Conservation (phyloP, 2,113 vertebrate genomes). For the Rhea pennata region DNA sequence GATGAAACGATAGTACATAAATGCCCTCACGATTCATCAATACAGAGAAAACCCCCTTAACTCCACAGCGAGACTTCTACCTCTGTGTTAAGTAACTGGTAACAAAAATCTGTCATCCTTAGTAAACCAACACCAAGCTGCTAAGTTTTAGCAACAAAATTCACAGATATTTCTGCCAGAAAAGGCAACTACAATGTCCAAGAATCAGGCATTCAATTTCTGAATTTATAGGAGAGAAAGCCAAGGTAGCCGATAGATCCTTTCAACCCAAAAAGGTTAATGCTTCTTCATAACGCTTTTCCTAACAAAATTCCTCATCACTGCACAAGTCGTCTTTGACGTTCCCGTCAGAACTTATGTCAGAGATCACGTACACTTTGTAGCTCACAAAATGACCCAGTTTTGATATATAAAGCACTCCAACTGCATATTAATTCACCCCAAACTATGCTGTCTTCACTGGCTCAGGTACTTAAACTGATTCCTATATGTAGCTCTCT, state of each 20-base stretch:
- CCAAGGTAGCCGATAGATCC: background rate
- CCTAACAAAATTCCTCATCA: background rate
- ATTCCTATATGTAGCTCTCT: background rate
- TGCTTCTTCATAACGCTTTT: background rate
- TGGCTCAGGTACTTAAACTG: background rate
- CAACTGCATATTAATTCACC: background rate
- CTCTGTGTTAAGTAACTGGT: background rate
- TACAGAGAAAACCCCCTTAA: background rate
- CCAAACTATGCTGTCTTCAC: background rate
- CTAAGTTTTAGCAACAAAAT: background rate
- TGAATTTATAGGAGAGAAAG: background rate
- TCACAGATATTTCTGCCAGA: background rate
- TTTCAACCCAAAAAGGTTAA: background rate
- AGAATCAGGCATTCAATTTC: background rate
- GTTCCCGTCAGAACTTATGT: background rate
- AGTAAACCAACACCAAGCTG: background rate
- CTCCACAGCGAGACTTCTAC: background rate
- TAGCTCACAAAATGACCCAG: background rate
- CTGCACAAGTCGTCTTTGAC: background rate
- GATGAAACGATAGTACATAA: background rate
- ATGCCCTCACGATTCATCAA: background rate
- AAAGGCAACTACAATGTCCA: background rate
- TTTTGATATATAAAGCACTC: background rate
- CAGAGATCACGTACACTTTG: background rate
- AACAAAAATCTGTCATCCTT: background rate